These are phyloP conservation scores for Stegodyphus mimosarum DNA, from an alignment of 1,140 invertebrate species.

Conservation along the genomic window DNA sequence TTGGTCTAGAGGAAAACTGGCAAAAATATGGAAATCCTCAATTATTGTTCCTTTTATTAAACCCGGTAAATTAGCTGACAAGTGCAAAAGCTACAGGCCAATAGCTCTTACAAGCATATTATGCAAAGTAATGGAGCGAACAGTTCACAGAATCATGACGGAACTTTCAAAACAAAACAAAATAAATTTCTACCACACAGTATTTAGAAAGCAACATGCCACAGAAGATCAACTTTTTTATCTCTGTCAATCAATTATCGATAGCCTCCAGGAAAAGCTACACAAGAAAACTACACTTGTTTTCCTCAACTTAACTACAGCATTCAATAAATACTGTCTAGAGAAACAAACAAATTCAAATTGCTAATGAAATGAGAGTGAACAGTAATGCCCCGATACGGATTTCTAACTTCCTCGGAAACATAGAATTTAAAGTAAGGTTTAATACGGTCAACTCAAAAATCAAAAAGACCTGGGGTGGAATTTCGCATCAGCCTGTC, in stretches of 20 bases:
- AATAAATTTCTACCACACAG: constrained; percentile 25
- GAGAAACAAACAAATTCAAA: constrained; percentile 12
- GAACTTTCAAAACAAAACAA: constrained; percentile 15
- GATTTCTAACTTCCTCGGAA: constrained; percentile 1
- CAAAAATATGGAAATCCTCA: constrained; percentile 6
- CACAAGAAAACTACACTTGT: constrained; percentile 16
- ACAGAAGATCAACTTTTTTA: constrained; percentile 28
- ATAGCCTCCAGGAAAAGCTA: not conserved
- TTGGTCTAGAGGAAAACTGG: not conserved
- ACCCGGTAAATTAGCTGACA: not conserved
- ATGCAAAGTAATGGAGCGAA: constrained; percentile 3
- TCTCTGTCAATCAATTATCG: constrained; percentile 1
- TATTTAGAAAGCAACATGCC: not conserved
- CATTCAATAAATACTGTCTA: constrained; percentile 9
- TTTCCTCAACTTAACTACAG: constrained; percentile 10
- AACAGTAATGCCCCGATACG: not conserved
- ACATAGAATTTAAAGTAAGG: not conserved
- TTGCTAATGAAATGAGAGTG: not conserved
- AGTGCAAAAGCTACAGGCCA: constrained; percentile 5
- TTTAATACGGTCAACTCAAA: not conserved
- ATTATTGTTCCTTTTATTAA: constrained; percentile 12
- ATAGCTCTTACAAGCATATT: constrained; percentile 13
- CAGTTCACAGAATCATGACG: not conserved
- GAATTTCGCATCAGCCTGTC: not conserved
- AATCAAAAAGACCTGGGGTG: not conserved